Percentiles rank a stretch among this genome's conserved stretches.
phyloP scores from a whole-genome alignment of 2,888 invertebrate genomes.

The Julus scandinavius region DNA sequence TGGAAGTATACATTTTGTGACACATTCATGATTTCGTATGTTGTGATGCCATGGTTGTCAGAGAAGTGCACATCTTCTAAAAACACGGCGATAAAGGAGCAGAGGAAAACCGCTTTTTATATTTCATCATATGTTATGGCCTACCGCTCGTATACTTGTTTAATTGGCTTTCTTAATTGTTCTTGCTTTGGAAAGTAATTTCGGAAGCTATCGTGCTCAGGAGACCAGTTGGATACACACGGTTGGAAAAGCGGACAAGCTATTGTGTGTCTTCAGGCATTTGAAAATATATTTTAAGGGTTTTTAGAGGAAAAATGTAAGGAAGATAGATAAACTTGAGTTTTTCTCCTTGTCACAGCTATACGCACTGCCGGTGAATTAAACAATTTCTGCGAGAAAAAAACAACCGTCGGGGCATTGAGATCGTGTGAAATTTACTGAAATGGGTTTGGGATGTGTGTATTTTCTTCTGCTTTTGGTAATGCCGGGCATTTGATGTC shows the following conservation, averaged over 20 bases:
- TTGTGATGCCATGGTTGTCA: no score
- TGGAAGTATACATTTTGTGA: no score
- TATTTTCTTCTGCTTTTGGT: neutral
- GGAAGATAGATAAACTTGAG: conserved; percentile 26
- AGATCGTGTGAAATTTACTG: conserved; percentile 25
- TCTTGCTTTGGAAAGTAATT: conserved; percentile 24
- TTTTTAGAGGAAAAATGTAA: neutral
- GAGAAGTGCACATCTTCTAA: neutral
- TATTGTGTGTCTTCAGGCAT: neutral
- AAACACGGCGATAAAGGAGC: neutral
- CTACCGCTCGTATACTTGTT: neutral
- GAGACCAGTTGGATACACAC: conserved; percentile 6
- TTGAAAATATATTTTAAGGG: neutral
- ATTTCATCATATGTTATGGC: neutral
- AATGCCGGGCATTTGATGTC: neutral
- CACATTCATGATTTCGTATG: no score
- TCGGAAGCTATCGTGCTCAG: conserved; percentile 7
- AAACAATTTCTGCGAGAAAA: neutral
- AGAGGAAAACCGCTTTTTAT: conserved; percentile 3
- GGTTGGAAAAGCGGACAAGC: neutral
- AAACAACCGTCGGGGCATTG: neutral
- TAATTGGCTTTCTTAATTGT: conserved; percentile 22
- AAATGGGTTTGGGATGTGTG: neutral
- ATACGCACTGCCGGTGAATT: neutral
- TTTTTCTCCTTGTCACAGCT: neutral